phyloP scores from a whole-genome alignment of 2,113 vertebrate genomes.

The Brachyhypopomus occidentalis region DNA sequence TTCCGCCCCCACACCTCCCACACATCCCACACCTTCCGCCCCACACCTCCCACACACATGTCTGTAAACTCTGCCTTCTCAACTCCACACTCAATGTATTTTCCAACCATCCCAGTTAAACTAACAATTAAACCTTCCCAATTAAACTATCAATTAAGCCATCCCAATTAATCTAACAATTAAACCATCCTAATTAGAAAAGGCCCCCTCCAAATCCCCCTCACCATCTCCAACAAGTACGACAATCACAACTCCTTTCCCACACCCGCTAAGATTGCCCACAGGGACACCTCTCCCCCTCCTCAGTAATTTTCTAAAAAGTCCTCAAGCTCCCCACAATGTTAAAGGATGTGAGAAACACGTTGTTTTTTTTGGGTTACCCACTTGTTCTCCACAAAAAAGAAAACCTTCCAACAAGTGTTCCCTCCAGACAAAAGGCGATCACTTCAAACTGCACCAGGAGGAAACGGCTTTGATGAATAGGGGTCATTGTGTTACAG shows the following conservation, averaged over 20 bases:
- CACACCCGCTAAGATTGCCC: constrained; percentile 28
- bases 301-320: constrained; percentile 12
- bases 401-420: constrained; percentile 29
- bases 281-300: not conserved
- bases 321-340: constrained; percentile 8
- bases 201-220: not conserved
- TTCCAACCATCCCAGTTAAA: constrained; percentile 13
- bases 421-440: constrained; percentile 39
- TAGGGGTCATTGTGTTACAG: constrained; percentile 66
- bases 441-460: constrained; percentile 55
- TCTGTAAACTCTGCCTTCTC: no score
- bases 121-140: no score
- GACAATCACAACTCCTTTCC: constrained; percentile 41
- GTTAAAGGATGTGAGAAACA: not conserved
- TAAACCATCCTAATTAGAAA: constrained; percentile 41
- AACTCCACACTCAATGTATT: not conserved
- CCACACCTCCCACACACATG: no score
- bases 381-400: not conserved
- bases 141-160: constrained; percentile 10
- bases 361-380: not conserved
- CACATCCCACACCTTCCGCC: no score
- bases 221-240: not conserved
- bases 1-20: no score
- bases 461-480: constrained; percentile 63
- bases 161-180: constrained; percentile 40